phyloP scores from a whole-genome alignment of 2,888 invertebrate species.

The Adelphocoris suturalis region DNA sequence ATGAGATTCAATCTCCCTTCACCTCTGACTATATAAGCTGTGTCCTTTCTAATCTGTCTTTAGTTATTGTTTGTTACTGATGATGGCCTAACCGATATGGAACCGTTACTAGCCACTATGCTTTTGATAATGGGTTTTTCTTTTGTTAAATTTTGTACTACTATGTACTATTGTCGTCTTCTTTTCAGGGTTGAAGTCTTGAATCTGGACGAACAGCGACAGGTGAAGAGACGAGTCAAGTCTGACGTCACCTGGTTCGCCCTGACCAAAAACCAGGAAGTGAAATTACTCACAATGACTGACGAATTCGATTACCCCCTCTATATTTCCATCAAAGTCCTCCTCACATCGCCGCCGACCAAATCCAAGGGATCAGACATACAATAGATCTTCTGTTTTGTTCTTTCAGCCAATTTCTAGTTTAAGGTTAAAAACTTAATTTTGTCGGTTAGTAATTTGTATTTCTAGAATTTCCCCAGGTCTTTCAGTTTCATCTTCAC shows the following conservation, averaged over 20 bases:
- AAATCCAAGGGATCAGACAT: conserved; percentile 46
- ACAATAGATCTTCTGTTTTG: background rate
- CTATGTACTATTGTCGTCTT: conserved; percentile 47
- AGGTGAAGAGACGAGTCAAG: conserved; percentile 82
- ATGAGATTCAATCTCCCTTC: too few species aligned
- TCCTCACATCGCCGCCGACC: conserved; percentile 79
- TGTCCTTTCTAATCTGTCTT: too few species aligned
- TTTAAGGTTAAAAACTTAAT: background rate
- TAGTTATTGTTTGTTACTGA: too few species aligned
- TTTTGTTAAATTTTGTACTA: too few species aligned
- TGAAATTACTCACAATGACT: conserved; percentile 81
- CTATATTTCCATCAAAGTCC: conserved; percentile 85
- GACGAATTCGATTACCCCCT: conserved; percentile 84
- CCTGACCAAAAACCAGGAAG: conserved; percentile 84
- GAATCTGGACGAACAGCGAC: conserved; percentile 84
- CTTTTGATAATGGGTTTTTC: too few species aligned
- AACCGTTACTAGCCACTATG: too few species aligned
- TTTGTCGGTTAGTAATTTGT: too few species aligned
- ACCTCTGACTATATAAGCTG: too few species aligned
- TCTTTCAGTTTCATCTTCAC: too few species aligned
- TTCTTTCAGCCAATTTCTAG: background rate
- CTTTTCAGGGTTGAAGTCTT: conserved; percentile 81
- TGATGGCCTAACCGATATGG: too few species aligned
- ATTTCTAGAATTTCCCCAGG: too few species aligned
- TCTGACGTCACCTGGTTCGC: conserved; percentile 83